Base-by-base conservation (phyloP, 1,140 invertebrate species). In the Augochlora pura region DNA sequence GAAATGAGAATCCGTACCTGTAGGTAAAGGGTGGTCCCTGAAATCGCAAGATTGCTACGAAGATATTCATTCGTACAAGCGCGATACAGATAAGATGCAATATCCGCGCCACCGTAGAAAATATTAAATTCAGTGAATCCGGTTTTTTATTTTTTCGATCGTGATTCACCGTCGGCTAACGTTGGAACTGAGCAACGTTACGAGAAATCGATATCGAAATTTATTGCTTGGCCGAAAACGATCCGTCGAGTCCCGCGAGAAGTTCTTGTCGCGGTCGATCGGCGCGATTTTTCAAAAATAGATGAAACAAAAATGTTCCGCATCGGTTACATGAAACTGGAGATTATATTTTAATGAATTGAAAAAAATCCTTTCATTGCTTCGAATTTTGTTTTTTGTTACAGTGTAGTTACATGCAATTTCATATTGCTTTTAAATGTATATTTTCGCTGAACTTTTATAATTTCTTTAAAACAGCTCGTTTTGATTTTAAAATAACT, bases 1-100 rank as follows among this genome's bases (percentile, higher is more conserved):
- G 94, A 92, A 98, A 98, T 67, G 96, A 96, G 92, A 96, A 97
- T 66, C 97, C 97, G 89, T 98, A 98, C 82, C 94, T 94, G 91
- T 98, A 98, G 49, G 95, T 96, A 93, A 98, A 97, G 23, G 96
- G 93, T 1, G 97, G 96, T 18, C 95, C 95, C 90, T 97, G 95
- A 62, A 96, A 86, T 85, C 64, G 52, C 62, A 77, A 81, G 74
- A 81, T 76, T 77, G 66, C 77, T 70, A 21, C 70, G 38, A 74
- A 66, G 77, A 59, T 74, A 46, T 79, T 79, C 77, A 79, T 79
- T 79, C 77, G 62, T 49, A 74, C 62, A 23, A 42, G 68, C 49
- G n/a, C 54, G 70, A 60, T 57, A 73, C 49, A 49, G 70, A 65
- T 59, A 25, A 66, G 70, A 74, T 49, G 49, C 59, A 66, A 79